Percentiles rank a stretch among this genome's conserved stretches.
These are phyloP conservation scores for Cygnus buccinator DNA, from an alignment of 2,113 vertebrate genomes.

Conservation along the genomic window DNA sequence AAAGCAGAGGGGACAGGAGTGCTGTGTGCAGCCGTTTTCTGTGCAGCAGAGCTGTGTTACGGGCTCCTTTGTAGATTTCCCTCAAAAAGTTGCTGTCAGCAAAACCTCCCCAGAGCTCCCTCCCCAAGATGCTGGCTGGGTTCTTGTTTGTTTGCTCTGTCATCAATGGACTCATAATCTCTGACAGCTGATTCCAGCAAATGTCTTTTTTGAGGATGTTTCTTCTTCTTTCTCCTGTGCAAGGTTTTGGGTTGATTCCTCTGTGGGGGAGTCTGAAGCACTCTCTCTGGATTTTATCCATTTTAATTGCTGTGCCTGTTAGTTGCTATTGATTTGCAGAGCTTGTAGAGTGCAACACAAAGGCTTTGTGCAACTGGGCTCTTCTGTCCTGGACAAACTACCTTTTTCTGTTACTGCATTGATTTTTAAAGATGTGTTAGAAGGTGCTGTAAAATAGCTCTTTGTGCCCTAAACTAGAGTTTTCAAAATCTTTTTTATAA, in stretches of 20 bases:
- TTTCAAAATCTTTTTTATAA: not conserved
- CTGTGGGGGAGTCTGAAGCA: not conserved
- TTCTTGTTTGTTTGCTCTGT: not conserved
- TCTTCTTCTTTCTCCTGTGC: not conserved
- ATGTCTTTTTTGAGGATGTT: not conserved
- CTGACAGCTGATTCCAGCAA: not conserved
- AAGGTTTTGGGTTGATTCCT: not conserved
- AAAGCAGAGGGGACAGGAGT: not conserved
- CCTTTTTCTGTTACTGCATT: not conserved
- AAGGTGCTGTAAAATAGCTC: not conserved
- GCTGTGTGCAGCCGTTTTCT: not conserved
- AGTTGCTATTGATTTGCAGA: not conserved
- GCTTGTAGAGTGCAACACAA: not conserved
- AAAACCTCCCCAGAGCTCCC: not conserved
- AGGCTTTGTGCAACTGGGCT: not conserved
- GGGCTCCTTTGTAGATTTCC: not conserved
- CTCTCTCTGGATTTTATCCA: not conserved
- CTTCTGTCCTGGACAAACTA: not conserved
- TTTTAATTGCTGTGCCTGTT: not conserved
- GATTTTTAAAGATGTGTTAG: not conserved
- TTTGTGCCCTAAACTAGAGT: not conserved
- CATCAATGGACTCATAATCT: not conserved
- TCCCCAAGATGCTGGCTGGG: not conserved
- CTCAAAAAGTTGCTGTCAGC: not conserved
- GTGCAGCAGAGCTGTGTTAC: not conserved